These are phyloP conservation scores for Typhlomys cinereus DNA, from an alignment of 2,113 vertebrate genomes.

Conservation along the genomic window DNA sequence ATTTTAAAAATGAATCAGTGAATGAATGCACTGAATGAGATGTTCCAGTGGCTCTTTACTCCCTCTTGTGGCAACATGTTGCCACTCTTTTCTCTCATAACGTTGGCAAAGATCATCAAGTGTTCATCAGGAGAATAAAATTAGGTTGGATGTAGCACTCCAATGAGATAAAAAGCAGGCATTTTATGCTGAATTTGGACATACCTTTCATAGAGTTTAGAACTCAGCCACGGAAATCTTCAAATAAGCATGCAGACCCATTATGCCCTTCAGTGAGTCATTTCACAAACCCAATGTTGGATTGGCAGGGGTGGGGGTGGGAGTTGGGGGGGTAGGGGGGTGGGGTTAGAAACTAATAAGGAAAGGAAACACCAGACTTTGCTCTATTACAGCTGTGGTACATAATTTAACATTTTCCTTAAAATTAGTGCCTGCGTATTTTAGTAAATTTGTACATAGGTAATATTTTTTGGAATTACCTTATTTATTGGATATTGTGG, in stretches of 20 bases:
- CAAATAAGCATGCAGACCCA: neutral
- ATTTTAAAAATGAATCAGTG: neutral
- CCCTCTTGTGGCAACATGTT: constrained; percentile 51
- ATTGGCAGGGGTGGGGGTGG: neutral
- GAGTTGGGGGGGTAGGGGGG: neutral
- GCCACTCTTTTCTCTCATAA: neutral
- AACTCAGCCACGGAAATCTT: neutral
- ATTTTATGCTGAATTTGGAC: neutral
- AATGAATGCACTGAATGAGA: neutral
- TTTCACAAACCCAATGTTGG: neutral
- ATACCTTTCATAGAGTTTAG: neutral
- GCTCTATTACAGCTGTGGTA: too few relatives aligned
- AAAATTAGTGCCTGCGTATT: neutral
- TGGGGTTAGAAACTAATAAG: neutral
- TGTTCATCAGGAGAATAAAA: neutral
- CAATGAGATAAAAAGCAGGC: neutral
- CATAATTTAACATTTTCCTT: too few relatives aligned
- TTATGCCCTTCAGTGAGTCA: neutral
- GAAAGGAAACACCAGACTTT: neutral
- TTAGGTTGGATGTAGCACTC: neutral
- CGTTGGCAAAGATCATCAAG: neutral
- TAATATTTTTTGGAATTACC: neutral
- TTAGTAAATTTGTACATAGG: neutral
- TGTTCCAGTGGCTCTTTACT: constrained; percentile 30
- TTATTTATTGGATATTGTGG: neutral